Evolutionary conservation across 2,113 vertebrate genomes (phyloP).

Genomic region (Noctilio leporinus): DNA sequence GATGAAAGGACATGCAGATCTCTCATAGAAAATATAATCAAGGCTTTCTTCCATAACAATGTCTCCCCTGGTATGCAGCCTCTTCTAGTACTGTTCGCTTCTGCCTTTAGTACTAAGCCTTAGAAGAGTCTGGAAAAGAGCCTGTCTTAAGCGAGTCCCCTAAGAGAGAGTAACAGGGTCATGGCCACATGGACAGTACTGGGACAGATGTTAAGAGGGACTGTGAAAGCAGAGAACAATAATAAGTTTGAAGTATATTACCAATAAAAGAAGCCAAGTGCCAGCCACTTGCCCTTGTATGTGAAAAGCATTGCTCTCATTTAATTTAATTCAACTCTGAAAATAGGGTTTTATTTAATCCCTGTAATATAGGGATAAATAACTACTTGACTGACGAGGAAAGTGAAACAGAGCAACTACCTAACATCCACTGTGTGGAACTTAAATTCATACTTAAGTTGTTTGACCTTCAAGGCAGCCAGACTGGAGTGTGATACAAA

Average conservation of each 20-base stretch:
- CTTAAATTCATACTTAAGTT: not conserved
- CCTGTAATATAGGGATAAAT: not conserved
- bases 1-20: not conserved
- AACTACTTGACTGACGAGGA: not conserved
- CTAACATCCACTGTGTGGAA: not conserved
- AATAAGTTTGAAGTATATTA: not conserved
- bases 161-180: not conserved
- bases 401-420: not conserved
- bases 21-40: conserved; percentile 44
- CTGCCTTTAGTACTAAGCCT: not conserved
- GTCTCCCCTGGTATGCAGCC: conserved; percentile 58
- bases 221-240: not conserved
- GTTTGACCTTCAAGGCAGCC: not conserved
- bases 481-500: not conserved
- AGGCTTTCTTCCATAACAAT: conserved; percentile 60
- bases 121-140: not conserved
- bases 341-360: not conserved
- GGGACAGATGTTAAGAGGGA: not conserved
- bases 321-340: not conserved
- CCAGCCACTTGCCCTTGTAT: not conserved
- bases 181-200: not conserved
- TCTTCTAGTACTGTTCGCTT: not conserved
- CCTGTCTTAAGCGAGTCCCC: not conserved
- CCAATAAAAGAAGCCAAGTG: not conserved
- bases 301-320: not conserved